A percentile compares a stretch with the other conserved stretches of the same genome.
Conservation (phyloP, 2,888 invertebrate genomes). For the Pemphredon lugubris region DNA sequence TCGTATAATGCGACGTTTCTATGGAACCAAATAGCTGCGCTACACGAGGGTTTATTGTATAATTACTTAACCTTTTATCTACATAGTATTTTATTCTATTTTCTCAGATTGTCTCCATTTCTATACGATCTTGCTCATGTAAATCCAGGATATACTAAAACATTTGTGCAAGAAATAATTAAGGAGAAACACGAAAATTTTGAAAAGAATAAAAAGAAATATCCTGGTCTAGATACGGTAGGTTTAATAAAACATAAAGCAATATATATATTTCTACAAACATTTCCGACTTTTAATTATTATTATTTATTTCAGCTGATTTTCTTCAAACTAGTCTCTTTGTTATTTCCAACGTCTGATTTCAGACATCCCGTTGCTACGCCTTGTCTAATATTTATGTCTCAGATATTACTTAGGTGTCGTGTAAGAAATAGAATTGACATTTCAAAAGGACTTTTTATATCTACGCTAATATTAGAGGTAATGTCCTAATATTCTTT, state of each 20-base stretch:
- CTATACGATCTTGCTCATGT: constrained; percentile 88
- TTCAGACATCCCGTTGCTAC: constrained; percentile 94
- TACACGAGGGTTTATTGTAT: not conserved
- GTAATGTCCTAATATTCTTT: constrained; percentile 78
- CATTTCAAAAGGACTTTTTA: constrained; percentile 89
- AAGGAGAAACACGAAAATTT: constrained; percentile 88
- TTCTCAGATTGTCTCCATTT: constrained; percentile 79
- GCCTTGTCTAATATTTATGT: constrained; percentile 90
- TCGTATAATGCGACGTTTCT: too few relatives aligned
- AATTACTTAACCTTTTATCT: not conserved
- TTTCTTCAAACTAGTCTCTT: constrained; percentile 90
- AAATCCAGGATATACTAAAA: constrained; percentile 86
- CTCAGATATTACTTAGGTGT: constrained; percentile 88
- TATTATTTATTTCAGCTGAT: constrained; percentile 85
- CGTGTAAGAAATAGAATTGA: constrained; percentile 86
- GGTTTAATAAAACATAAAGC: constrained; percentile 80
- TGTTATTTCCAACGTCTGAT: constrained; percentile 94
- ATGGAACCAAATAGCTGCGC: too few relatives aligned
- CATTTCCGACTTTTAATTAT: not conserved
- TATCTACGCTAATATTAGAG: constrained; percentile 89
- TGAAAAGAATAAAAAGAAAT: constrained; percentile 83
- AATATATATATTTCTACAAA: constrained; percentile 80
- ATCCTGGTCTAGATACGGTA: constrained; percentile 86
- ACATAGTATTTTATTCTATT: not conserved
- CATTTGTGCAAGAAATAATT: constrained; percentile 86